A percentile compares a stretch with the other conserved stretches of the same genome.
Conservation (phyloP, 1,140 invertebrate species). For the Musca domestica region DNA sequence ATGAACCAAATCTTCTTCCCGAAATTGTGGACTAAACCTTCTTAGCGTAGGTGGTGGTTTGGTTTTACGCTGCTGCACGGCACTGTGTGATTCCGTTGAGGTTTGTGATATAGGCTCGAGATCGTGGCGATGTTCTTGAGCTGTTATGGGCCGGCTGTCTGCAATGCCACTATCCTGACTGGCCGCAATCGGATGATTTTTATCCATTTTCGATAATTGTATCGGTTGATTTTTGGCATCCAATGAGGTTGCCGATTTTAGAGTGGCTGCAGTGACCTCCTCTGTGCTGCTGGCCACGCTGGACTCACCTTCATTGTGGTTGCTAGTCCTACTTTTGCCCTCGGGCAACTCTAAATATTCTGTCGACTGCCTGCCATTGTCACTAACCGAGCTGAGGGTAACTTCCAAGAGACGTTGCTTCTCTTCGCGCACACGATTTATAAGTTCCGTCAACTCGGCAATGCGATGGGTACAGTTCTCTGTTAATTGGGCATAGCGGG, state of each 20-base stretch:
- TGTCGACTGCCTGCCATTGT: conserved; percentile 42
- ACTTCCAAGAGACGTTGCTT: conserved; percentile 49
- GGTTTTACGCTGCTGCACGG: conserved; percentile 3
- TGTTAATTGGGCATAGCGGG: conserved; percentile 40
- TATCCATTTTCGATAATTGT: conserved; percentile 32
- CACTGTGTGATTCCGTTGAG: conserved; percentile 21
- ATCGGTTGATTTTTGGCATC: neutral
- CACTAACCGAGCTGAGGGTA: conserved; percentile 47
- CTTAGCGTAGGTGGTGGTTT: conserved; percentile 43
- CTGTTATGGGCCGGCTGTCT: conserved; percentile 43
- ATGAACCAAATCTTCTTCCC: conserved; percentile 40
- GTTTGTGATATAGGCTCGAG: conserved; percentile 34
- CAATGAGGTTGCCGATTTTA: neutral
- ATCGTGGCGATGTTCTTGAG: conserved; percentile 35
- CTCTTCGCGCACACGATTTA: conserved; percentile 47
- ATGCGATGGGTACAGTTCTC: conserved; percentile 50
- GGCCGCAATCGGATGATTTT: conserved; percentile 40
- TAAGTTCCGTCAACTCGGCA: conserved; percentile 43
- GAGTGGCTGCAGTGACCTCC: neutral
- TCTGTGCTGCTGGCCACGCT: conserved; percentile 9
- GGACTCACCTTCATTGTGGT: neutral
- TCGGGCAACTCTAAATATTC: conserved; percentile 46
- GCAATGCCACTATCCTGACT: conserved; percentile 51
- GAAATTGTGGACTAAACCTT: conserved; percentile 47
- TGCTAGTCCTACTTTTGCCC: conserved; percentile 6